A percentile compares a stretch with the other conserved stretches of the same genome.
These are phyloP conservation scores for Lasioglossum leucozonium DNA, from an alignment of 2,888 invertebrate genomes.

Conservation along the genomic window DNA sequence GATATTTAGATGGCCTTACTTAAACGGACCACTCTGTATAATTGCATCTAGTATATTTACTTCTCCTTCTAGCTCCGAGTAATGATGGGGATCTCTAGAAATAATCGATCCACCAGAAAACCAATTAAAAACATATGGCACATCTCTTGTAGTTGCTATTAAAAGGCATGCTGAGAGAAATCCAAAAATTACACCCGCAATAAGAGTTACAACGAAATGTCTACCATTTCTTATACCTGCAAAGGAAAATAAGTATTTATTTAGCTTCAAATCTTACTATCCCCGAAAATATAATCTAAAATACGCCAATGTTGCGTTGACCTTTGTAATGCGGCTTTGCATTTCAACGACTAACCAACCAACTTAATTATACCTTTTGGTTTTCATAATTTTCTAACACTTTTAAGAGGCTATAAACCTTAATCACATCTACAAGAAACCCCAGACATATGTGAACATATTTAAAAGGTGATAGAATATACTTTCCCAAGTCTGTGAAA, in stretches of 20 bases:
- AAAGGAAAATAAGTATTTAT: slow-evolving; percentile 19
- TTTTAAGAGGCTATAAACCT: neutral
- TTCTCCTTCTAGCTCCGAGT: slow-evolving; percentile 80
- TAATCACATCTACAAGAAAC: neutral
- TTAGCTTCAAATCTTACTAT: neutral
- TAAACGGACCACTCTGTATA: too few relatives aligned
- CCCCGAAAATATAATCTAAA: neutral
- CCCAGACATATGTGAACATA: neutral
- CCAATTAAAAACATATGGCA: slow-evolving; percentile 86
- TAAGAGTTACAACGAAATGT: slow-evolving; percentile 89
- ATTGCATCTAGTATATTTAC: slow-evolving; percentile 65
- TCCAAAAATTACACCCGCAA: slow-evolving; percentile 90
- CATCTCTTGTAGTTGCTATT: slow-evolving; percentile 87
- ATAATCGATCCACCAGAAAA: slow-evolving; percentile 79
- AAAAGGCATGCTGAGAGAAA: slow-evolving; percentile 91
- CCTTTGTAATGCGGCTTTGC: neutral
- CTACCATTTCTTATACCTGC: slow-evolving; percentile 85
- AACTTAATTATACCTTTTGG: neutral
- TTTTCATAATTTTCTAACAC: neutral
- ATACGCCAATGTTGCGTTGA: neutral
- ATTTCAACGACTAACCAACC: neutral
- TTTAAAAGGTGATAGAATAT: neutral
- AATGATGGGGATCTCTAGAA: slow-evolving; percentile 83
- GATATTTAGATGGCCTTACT: too few relatives aligned
- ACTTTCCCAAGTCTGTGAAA: too few relatives aligned